Base-by-base conservation (phyloP, 2,113 vertebrate genomes). In the Spheniscus mendiculus region DNA sequence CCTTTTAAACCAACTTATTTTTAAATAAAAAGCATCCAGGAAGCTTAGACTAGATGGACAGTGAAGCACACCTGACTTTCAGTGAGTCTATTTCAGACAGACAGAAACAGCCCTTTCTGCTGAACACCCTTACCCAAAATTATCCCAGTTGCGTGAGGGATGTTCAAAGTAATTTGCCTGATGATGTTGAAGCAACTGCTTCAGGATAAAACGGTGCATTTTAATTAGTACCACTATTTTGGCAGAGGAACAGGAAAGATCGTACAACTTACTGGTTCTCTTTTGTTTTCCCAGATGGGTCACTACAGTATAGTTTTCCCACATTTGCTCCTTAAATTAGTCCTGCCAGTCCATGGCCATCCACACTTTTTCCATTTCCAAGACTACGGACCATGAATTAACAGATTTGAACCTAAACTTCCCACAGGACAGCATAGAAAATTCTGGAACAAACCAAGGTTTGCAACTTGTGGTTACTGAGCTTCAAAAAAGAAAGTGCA, bases 131-230 rank as follows among this genome's bases (percentile, higher is more conserved):
- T 30, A 40, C 49, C 40, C 5, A 0, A n/a, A 83, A n/a, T 21
- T 2, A 91, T 9, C n/a, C 69, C 72, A 47, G 22, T 1, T 22
- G 25, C 3, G 4, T 0, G 1, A 45, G 29, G 45, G 49, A 52
- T 3, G 1, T 17, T 26, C 34, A 26, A 12, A 69, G 44, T 4
- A 5, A 71, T 14, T 44, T 62, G 47, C 38, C 32, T 5, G 6
- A 52, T 5, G n/a, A 44, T 29, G 18, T 1, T n/a, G 22, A 83
- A 87, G 50, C 32, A 44, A 30, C 52, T 15, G 44, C n/a, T 53
- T 36, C 65, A 66, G 45, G 45, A 61, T 25, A n/a, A 81, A 74
- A 16, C 7, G 2, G 9, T 38, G 77, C 30, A 32, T 66, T 67
- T 89, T 22, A 58, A 66, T n/a, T 16, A 61, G 15, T 11, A 61